Conservation (phyloP, 2,113 vertebrate species). For the Uropsilus gracilis region DNA sequence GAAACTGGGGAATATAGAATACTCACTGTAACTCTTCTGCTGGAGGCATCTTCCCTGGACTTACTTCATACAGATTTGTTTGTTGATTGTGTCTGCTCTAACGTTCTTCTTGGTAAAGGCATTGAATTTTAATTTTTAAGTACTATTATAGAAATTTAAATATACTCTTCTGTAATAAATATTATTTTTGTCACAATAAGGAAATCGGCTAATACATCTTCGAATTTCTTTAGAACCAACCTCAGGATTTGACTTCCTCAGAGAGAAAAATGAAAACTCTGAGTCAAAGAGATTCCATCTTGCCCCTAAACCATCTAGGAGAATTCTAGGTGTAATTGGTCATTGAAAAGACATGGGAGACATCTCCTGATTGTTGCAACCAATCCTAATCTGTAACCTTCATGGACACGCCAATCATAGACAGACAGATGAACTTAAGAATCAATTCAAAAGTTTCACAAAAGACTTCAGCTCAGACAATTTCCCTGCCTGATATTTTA, state of each 20-base stretch:
- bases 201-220: neutral
- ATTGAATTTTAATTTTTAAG: neutral
- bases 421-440: neutral
- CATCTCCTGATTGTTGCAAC: neutral
- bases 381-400: neutral
- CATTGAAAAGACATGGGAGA: neutral
- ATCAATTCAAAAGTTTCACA: neutral
- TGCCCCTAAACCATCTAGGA: neutral
- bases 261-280: neutral
- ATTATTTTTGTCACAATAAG: neutral
- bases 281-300: neutral
- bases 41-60: rapidly evolving
- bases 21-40: rapidly evolving
- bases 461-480: neutral
- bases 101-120: neutral
- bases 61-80: neutral
- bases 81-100: neutral
- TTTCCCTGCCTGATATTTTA: neutral
- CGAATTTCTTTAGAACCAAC: too few species aligned
- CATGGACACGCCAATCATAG: neutral
- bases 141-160: neutral
- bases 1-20: neutral
- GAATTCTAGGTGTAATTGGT: too few species aligned
- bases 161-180: neutral
- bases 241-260: neutral